Percentiles rank a stretch among this genome's conserved stretches.
phyloP scores from a whole-genome alignment of 2,797 vertebrate species.

The Rhabdomys pumilio region DNA sequence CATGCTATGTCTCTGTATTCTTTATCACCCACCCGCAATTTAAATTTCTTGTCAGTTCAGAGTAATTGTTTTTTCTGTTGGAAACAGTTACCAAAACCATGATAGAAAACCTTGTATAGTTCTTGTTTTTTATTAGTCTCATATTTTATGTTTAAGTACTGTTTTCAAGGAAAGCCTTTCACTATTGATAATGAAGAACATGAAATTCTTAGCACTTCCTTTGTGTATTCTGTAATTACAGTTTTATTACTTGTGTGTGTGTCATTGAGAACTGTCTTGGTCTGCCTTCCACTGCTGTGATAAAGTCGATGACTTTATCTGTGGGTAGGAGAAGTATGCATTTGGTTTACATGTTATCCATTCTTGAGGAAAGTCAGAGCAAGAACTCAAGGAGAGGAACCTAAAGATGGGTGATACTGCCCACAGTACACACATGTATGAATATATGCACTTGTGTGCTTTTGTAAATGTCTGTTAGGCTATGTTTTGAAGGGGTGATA shows the following conservation, averaged over 20 bases:
- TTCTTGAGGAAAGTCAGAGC: background rate
- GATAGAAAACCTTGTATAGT: background rate
- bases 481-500: background rate
- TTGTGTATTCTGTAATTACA: constrained; percentile 19
- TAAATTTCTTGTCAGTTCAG: background rate
- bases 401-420: background rate
- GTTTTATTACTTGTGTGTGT: background rate
- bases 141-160: background rate
- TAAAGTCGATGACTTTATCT: background rate
- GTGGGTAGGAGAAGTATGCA: background rate
- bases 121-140: background rate
- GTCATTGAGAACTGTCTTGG: no score
- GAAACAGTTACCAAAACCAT: background rate
- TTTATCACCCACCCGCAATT: background rate
- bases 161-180: constrained; percentile 38
- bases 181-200: background rate
- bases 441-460: background rate
- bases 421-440: background rate
- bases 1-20: background rate
- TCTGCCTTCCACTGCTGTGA: background rate
- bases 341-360: background rate
- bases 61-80: background rate
- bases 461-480: background rate
- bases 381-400: background rate
- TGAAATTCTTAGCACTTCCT: background rate